Evolutionary conservation across 2,113 vertebrate species (phyloP).

Genomic region (Lagopus leucura): DNA sequence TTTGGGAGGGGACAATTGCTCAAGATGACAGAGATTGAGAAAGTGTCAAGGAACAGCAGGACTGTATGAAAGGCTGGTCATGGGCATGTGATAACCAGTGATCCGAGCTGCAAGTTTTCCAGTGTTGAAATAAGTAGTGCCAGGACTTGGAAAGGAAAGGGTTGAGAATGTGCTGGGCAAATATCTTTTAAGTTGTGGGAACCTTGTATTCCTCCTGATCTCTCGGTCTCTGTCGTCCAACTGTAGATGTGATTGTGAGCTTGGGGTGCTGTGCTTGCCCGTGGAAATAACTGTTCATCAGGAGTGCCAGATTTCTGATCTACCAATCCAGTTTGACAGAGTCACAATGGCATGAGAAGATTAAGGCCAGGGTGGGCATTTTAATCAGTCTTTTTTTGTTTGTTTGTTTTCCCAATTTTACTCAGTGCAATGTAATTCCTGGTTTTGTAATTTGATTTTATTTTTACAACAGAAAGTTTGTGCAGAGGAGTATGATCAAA

Average conservation of each 20-base stretch:
- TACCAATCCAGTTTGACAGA: neutral
- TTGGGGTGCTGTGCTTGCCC: neutral
- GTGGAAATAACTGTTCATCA: rapidly evolving
- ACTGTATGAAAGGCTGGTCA: neutral
- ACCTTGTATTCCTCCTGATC: neutral
- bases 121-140: neutral
- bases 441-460: too few relatives aligned
- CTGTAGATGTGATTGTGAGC: neutral
- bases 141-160: neutral
- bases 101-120: neutral
- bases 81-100: neutral
- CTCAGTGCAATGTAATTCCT: too few relatives aligned
- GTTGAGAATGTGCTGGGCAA: neutral
- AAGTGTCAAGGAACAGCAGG: neutral
- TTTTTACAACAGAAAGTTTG: too few relatives aligned
- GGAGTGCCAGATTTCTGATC: neutral
- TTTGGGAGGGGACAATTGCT: neutral
- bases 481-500: too few relatives aligned
- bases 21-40: neutral
- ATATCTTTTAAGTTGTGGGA: neutral
- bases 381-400: neutral
- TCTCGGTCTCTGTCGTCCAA: rapidly evolving
- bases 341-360: neutral
- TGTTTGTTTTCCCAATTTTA: neutral
- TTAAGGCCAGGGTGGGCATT: neutral